These are phyloP conservation scores for Syngnathoides biaculeatus DNA, from an alignment of 2,113 vertebrate species.

Conservation along the genomic window DNA sequence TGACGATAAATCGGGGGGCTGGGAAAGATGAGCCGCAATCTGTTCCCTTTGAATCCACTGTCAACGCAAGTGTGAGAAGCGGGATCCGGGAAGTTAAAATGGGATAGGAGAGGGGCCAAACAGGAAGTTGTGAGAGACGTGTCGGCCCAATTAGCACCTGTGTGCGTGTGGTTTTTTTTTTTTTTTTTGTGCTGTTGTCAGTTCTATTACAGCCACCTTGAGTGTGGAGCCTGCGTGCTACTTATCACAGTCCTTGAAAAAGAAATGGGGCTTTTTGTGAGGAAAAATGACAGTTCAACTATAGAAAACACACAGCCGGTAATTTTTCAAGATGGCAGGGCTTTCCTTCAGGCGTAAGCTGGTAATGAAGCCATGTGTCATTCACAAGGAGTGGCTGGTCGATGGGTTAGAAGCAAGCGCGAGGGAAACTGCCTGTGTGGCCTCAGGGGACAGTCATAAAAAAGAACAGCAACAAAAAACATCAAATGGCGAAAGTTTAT, in stretches of 20 bases:
- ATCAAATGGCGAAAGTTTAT: conserved; percentile 31
- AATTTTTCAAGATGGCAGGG: conserved; percentile 15
- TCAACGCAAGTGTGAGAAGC: conserved; percentile 48
- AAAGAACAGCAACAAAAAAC: conserved; percentile 21
- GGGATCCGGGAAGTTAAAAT: conserved; percentile 37
- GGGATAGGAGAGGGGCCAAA: conserved; percentile 24
- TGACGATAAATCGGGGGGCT: conserved; percentile 14
- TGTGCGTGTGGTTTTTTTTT: conserved; percentile 18
- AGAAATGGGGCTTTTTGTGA: conserved; percentile 62
- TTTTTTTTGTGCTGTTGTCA: not conserved
- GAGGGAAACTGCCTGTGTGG: conserved; percentile 41
- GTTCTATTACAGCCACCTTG: conserved; percentile 27
- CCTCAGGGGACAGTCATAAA: conserved; percentile 19
- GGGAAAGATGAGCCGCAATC: conserved; percentile 41
- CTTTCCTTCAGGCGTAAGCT: conserved; percentile 1
- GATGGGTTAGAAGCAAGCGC: conserved; percentile 36
- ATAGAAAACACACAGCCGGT: conserved; percentile 22
- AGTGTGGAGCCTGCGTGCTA: conserved; percentile 15
- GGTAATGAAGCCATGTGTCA: conserved; percentile 22
- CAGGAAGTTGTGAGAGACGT: conserved; percentile 45
- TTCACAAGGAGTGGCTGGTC: conserved; percentile 30
- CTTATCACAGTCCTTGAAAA: conserved; percentile 1
- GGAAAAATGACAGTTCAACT: conserved; percentile 13
- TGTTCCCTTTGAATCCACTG: conserved; percentile 38
- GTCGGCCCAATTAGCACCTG: conserved; percentile 47